Conservation (phyloP, 2,797 vertebrate genomes). For the Poeciliopsis paucimaculata region DNA sequence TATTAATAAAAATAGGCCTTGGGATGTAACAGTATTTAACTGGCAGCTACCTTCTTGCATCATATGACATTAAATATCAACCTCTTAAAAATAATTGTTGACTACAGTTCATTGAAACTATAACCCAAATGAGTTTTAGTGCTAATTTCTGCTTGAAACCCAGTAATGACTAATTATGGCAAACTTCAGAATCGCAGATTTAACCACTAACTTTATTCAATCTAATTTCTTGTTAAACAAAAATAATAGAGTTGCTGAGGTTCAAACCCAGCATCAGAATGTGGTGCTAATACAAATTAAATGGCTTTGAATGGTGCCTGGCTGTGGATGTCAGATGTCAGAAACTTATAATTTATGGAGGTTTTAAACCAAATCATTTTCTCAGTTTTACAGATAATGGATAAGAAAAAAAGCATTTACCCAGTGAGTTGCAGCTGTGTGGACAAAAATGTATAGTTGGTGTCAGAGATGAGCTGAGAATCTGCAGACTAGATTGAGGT, state of each 20-base stretch:
- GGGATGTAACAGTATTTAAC: constrained; percentile 13
- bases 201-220: background rate
- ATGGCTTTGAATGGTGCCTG: background rate
- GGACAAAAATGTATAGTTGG: background rate
- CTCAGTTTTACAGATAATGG: background rate
- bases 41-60: background rate
- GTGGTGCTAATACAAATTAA: background rate
- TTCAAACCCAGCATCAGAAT: background rate
- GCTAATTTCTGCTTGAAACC: background rate
- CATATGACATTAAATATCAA: background rate
- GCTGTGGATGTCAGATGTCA: background rate
- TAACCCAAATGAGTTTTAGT: background rate
- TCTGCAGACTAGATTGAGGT: background rate
- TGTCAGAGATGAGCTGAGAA: background rate
- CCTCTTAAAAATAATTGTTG: background rate
- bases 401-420: background rate
- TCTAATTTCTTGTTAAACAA: background rate
- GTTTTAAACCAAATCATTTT: background rate
- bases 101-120: background rate
- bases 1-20: background rate
- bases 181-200: background rate
- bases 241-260: background rate
- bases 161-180: background rate
- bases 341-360: background rate
- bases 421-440: background rate